phyloP scores from a whole-genome alignment of 1,140 invertebrate genomes.

The Zaprionus africanus region DNA sequence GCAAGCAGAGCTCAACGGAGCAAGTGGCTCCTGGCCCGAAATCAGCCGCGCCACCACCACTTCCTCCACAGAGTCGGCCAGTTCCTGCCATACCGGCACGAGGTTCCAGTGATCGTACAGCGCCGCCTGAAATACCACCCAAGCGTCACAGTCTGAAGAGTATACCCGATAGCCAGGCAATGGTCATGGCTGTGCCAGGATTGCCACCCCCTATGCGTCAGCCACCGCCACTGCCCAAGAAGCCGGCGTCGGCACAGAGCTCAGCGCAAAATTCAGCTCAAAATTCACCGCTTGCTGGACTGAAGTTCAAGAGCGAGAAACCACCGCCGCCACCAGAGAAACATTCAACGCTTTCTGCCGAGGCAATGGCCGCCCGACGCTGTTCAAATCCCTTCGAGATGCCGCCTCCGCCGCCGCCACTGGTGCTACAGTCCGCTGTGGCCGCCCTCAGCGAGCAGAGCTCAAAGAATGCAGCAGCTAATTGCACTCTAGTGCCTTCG shows the following conservation, averaged over 20 bases:
- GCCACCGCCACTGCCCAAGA: conserved; percentile 79
- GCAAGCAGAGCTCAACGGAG: conserved; percentile 73
- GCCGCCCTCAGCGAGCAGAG: conserved; percentile 68
- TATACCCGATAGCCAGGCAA: conserved; percentile 66
- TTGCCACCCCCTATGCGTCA: conserved; percentile 60
- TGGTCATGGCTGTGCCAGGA: conserved; percentile 57
- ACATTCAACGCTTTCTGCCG: conserved; percentile 65
- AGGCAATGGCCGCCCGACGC: conserved; percentile 63
- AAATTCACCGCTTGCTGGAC: conserved; percentile 69
- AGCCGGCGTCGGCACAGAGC: conserved; percentile 68
- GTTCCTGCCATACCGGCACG: conserved; percentile 83
- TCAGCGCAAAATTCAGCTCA: conserved; percentile 79
- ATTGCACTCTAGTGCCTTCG: conserved; percentile 63
- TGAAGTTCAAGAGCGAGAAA: conserved; percentile 80
- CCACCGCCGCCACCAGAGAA: conserved; percentile 74
- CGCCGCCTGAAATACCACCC: conserved; percentile 82
- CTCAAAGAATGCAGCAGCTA: conserved; percentile 54
- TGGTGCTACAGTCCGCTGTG: conserved; percentile 66
- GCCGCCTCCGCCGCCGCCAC: conserved; percentile 66
- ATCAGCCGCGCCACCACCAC: conserved; percentile 58
- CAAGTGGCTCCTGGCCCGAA: conserved; percentile 33
- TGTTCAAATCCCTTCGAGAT: conserved; percentile 81
- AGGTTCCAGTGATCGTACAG: conserved; percentile 66
- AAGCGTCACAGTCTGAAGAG: conserved; percentile 82
- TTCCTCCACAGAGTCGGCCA: conserved; percentile 73